Base-by-base conservation (phyloP, 2,113 vertebrate genomes). In the Neoarius graeffei region DNA sequence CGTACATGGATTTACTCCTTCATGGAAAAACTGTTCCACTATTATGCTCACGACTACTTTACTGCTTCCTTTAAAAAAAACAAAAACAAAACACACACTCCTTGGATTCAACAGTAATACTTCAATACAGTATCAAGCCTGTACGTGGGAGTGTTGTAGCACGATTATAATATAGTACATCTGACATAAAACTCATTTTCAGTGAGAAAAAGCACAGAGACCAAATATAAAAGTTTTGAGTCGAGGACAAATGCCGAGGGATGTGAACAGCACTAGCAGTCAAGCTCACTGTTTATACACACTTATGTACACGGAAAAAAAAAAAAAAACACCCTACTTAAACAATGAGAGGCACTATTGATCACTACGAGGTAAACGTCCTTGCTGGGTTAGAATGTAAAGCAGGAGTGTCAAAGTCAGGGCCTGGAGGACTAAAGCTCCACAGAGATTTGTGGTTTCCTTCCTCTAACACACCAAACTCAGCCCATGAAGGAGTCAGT, bases 211-310 rank as follows among this genome's bases (percentile, higher is more conserved):
- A 80, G 52, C 77, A 30, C 14, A 56, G n/a, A 56, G 14, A 27
- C 6, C 77, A 57, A 30, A 80, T 1, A 8, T 19, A 80, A 80
- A 80, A 27, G 25, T 17, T 50, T 23, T 50, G 35, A 23, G 42
- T 25, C 19, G 25, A 27, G 0, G 10, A 52, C 25, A 80, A 19
- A 80, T 57, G n/a, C 7, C 15, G 1, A 59, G 60, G 80, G 73
- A 85, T 74, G n/a, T 69, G 60, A 84, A 88, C 87, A 85, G 59
- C 48, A 74, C 66, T 50, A 59, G 27, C 62, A 79, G 87, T 84
- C 82, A 80, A 69, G 64, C 60, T 76, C 48, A 73, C 50, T 69
- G 73, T 85, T 69, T 69, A 88, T 83, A 69, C 76, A 54, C 25
- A 42, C 59, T 84, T 83, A 84, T 62, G 56, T 66, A 66, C 48